phyloP scores from a whole-genome alignment of 2,888 invertebrate species.

The Notodonta dromedarius region DNA sequence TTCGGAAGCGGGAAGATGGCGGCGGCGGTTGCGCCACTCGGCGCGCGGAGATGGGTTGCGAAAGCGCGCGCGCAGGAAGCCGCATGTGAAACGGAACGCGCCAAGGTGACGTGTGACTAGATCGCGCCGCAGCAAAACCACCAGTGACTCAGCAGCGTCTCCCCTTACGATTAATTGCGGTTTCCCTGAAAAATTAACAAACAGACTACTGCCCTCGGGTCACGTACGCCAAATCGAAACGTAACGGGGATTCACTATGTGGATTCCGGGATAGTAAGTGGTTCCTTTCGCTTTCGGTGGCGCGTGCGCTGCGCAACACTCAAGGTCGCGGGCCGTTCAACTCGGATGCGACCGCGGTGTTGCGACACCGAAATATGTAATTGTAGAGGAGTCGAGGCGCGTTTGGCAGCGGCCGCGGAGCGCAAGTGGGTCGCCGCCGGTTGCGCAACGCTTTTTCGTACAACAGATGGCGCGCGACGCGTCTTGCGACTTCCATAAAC shows the following conservation, averaged over 20 bases:
- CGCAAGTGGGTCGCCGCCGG: conserved; percentile 74
- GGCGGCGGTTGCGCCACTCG: conserved; percentile 58
- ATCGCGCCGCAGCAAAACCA: conserved; percentile 11
- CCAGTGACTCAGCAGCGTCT: conserved; percentile 54
- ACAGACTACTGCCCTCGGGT: conserved; percentile 51
- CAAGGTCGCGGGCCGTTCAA: conserved; percentile 84
- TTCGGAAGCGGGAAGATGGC: conserved; percentile 63
- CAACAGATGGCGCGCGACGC: conserved; percentile 75
- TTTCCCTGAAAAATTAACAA: conserved; percentile 42
- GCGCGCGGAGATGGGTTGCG: conserved; percentile 57
- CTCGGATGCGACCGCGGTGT: conserved; percentile 81
- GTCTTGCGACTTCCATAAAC: conserved; percentile 72
- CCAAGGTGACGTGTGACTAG: conserved; percentile 64
- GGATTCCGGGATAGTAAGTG: conserved; percentile 61
- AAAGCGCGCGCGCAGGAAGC: conserved; percentile 63
- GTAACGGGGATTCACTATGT: conserved; percentile 45
- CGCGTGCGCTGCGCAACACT: conserved; percentile 74
- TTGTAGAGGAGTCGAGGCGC: conserved; percentile 80
- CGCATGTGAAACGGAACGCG: conserved; percentile 59
- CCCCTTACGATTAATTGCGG: conserved; percentile 49
- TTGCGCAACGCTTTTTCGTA: conserved; percentile 73
- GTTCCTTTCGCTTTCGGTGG: conserved; percentile 79
- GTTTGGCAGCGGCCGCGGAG: conserved; percentile 79
- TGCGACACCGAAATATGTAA: conserved; percentile 83
- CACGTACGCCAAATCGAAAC: conserved; percentile 64